These are phyloP conservation scores for Trichomycterus rosablanca DNA, from an alignment of 2,113 vertebrate genomes.

Conservation along the genomic window DNA sequence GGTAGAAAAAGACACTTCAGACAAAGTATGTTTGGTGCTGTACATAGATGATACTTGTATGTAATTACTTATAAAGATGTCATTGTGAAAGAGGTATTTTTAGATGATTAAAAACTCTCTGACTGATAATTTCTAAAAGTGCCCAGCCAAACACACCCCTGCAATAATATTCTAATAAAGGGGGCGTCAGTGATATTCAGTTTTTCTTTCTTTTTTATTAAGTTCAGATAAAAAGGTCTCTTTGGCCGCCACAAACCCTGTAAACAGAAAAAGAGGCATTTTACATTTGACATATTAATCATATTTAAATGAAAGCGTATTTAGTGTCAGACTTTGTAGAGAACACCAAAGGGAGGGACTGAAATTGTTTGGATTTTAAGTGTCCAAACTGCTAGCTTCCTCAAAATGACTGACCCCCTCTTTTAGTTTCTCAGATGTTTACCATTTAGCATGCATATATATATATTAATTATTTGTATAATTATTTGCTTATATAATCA, in stretches of 20 bases:
- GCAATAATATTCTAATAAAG: conserved; percentile 34
- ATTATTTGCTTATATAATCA: conserved; percentile 34
- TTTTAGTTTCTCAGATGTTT: conserved; percentile 19
- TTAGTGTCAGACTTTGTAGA: no score
- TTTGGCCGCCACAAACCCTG: no score
- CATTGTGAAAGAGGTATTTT: conserved; percentile 51
- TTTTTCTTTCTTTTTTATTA: no score
- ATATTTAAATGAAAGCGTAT: no score
- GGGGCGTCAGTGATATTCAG: no score
- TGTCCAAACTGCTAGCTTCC: no score
- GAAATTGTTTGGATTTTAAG: no score
- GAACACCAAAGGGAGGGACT: no score
- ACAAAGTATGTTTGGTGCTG: conserved; percentile 38
- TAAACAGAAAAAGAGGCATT: no score
- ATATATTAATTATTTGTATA: conserved; percentile 32
- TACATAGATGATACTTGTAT: conserved; percentile 45
- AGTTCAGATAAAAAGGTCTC: no score
- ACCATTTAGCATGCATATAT: conserved; percentile 37
- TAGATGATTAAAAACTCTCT: conserved; percentile 35
- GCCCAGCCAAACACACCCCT: conserved; percentile 37
- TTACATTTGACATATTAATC: no score
- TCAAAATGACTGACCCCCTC: no score
- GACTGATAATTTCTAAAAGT: conserved; percentile 29
- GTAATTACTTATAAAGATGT: conserved; percentile 45
- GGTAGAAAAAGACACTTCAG: conserved; percentile 19